These are phyloP conservation scores for Paraescarpia echinospica DNA, from an alignment of 1,140 invertebrate species.

Conservation along the genomic window DNA sequence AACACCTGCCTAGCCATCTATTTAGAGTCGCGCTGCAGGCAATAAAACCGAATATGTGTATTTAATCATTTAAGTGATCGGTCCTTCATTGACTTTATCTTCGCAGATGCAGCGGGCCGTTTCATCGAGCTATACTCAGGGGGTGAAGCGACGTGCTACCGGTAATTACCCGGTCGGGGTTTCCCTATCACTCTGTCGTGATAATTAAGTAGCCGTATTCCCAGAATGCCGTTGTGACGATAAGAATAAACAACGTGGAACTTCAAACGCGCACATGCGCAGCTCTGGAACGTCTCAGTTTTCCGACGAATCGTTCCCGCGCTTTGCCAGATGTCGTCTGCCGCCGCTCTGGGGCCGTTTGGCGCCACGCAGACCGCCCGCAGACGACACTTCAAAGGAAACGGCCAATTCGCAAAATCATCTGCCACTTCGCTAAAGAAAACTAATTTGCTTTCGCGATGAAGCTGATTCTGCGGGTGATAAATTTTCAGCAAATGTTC, in stretches of 20 bases:
- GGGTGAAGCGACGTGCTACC: not conserved
- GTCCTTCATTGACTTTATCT: not conserved
- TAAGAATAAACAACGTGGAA: not conserved
- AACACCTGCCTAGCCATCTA: not conserved
- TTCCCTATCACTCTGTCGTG: not conserved
- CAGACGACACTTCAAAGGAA: not conserved
- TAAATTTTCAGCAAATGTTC: not conserved
- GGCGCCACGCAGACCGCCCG: not conserved
- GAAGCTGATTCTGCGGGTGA: not conserved
- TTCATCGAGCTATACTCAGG: not conserved
- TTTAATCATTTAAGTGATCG: conserved; percentile 6
- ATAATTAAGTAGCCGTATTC: conserved; percentile 6
- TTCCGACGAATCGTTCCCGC: not conserved
- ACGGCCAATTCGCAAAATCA: not conserved
- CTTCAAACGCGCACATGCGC: not conserved
- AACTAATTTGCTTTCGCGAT: not conserved
- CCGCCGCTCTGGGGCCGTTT: not conserved
- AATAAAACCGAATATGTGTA: not conserved
- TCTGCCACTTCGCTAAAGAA: conserved; percentile 4
- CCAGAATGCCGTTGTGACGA: not conserved
- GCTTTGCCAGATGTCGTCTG: conserved; percentile 3
- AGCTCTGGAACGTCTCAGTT: not conserved
- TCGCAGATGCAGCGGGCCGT: not conserved
- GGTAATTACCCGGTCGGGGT: not conserved
- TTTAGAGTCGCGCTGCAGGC: not conserved